Percentiles rank a stretch among this genome's conserved stretches.
These are phyloP conservation scores for Pogonognathellus flavescens DNA, from an alignment of 1,140 invertebrate species.

Conservation along the genomic window DNA sequence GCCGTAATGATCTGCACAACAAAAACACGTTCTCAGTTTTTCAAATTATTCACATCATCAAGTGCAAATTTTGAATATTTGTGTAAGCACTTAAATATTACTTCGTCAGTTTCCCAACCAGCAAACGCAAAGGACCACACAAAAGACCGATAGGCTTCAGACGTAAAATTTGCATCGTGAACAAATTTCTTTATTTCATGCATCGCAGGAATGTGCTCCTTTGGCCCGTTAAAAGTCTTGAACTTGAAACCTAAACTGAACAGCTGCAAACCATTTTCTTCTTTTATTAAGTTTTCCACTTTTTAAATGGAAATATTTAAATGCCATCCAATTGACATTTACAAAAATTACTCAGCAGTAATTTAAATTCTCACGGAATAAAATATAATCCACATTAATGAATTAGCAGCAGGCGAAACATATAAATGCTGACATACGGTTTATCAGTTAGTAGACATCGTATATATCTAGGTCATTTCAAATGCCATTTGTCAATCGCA, in stretches of 20 bases:
- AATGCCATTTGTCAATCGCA: not conserved
- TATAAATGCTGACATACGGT: too few species aligned
- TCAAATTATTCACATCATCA: not conserved
- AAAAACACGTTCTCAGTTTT: too few species aligned
- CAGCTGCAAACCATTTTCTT: too few species aligned
- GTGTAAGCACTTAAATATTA: conserved; percentile 67
- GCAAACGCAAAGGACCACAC: conserved; percentile 81
- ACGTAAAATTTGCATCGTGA: conserved; percentile 73
- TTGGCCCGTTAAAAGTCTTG: conserved; percentile 74
- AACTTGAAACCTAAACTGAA: conserved; percentile 78
- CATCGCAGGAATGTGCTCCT: conserved; percentile 83
- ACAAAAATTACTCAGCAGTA: too few species aligned
- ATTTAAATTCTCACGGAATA: too few species aligned
- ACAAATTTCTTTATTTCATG: conserved; percentile 75
- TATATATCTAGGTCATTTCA: too few species aligned
- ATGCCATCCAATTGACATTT: too few species aligned
- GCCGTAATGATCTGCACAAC: conserved; percentile 75
- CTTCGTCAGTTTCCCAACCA: conserved; percentile 83
- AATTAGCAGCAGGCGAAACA: too few species aligned
- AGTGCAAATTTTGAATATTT: conserved; percentile 2
- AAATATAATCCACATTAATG: too few species aligned
- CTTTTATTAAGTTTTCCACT: too few species aligned
- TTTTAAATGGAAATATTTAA: too few species aligned
- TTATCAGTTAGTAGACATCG: too few species aligned
- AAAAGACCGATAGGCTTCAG: conserved; percentile 74